Conservation (phyloP, 2,888 invertebrate genomes). For the Drosophila planitibia region DNA sequence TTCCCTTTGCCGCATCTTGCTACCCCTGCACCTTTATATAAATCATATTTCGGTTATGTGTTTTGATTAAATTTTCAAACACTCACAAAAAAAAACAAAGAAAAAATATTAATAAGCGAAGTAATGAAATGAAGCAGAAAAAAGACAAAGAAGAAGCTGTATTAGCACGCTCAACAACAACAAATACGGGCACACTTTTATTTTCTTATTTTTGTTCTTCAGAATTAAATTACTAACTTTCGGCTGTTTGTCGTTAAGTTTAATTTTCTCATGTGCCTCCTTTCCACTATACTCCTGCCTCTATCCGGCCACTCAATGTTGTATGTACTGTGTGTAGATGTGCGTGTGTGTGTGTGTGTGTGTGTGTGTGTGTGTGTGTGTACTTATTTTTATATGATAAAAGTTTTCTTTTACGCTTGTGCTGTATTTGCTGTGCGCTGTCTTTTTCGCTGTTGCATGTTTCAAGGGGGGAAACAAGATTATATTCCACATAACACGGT, state of each 20-base stretch:
- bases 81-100: constrained; percentile 4
- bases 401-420: constrained; percentile 48
- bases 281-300: constrained; percentile 5
- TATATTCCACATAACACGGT: constrained; percentile 57
- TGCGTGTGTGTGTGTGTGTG: constrained; percentile 19
- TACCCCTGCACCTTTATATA: constrained; percentile 34
- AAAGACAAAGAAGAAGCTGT: neutral
- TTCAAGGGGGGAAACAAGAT: constrained; percentile 47
- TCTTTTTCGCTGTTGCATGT: constrained; percentile 50
- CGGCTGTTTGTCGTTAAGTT: constrained; percentile 62
- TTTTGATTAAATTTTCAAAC: constrained; percentile 55
- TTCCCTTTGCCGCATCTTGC: neutral
- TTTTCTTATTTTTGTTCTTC: constrained; percentile 21
- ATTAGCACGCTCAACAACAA: constrained; percentile 31
- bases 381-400: constrained; percentile 35
- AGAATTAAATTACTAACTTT: constrained; percentile 66
- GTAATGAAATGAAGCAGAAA: constrained; percentile 1
- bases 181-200: constrained; percentile 22
- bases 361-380: constrained; percentile 28
- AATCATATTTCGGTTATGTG: constrained; percentile 42
- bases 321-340: constrained; percentile 24
- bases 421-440: constrained; percentile 23
- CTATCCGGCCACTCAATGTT: constrained; percentile 26
- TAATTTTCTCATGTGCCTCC: constrained; percentile 49
- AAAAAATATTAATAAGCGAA: neutral